These are phyloP conservation scores for Strigamia crassipes DNA, from an alignment of 2,888 invertebrate species.

Conservation along the genomic window DNA sequence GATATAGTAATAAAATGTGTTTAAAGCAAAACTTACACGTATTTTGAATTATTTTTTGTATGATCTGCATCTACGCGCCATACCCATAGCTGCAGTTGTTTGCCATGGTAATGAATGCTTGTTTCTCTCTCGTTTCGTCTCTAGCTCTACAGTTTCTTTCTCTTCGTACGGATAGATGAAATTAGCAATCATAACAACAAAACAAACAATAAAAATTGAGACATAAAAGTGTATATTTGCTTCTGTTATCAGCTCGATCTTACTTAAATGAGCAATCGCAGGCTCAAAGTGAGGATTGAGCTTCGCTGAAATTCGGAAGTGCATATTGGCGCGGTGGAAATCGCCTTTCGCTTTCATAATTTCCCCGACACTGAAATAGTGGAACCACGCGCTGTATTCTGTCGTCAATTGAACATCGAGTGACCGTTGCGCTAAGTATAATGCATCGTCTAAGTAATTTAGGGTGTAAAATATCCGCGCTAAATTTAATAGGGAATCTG, in stretches of 20 bases:
- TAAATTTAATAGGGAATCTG: constrained; percentile 81
- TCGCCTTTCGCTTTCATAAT: constrained; percentile 90
- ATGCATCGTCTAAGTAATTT: constrained; percentile 87
- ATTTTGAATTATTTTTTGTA: no score
- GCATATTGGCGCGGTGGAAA: constrained; percentile 82
- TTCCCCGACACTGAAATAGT: constrained; percentile 88
- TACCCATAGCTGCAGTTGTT: neutral
- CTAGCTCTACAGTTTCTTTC: neutral
- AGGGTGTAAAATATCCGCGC: constrained; percentile 82
- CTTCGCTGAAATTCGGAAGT: constrained; percentile 80
- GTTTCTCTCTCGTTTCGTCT: neutral
- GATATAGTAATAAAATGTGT: constrained; percentile 10
- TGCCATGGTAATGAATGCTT: neutral
- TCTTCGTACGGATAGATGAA: constrained; percentile 72
- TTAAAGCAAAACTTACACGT: neutral
- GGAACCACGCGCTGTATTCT: constrained; percentile 86
- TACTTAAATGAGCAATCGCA: constrained; percentile 76
- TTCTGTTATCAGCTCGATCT: constrained; percentile 79
- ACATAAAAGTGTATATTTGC: constrained; percentile 84
- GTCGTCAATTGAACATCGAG: constrained; percentile 77
- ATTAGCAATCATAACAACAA: constrained; percentile 76
- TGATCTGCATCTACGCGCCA: no score
- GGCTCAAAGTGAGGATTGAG: constrained; percentile 84
- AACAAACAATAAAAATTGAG: constrained; percentile 80
- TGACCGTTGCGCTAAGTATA: constrained; percentile 81